Conservation (phyloP, 2,113 vertebrate species). For the Paramormyrops kingsleyae region DNA sequence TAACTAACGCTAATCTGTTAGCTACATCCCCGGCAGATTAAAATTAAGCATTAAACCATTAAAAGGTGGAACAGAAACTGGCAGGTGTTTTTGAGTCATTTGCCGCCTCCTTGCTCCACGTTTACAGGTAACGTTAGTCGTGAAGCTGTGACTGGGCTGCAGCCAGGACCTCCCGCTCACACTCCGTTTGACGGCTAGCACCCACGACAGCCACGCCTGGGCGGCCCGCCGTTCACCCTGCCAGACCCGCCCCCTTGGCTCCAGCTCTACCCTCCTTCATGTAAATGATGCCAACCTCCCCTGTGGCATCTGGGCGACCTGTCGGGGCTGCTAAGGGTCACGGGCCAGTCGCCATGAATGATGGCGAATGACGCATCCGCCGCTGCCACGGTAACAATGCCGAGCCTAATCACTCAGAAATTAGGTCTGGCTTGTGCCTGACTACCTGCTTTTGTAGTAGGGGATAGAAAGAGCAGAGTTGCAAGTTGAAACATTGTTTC, state of each 20-base stretch:
- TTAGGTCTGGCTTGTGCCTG: neutral
- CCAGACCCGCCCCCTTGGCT: neutral
- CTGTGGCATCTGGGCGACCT: neutral
- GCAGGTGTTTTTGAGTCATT: neutral
- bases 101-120: neutral
- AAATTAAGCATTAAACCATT: neutral
- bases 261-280: neutral
- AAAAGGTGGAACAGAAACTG: neutral
- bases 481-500: neutral
- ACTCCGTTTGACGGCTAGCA: neutral
- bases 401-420: neutral
- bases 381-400: neutral
- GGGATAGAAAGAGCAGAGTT: neutral
- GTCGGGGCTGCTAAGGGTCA: neutral
- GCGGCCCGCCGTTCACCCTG: neutral
- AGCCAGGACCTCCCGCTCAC: slow-evolving; percentile 30
- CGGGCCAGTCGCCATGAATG: neutral
- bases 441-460: neutral
- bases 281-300: neutral
- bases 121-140: neutral
- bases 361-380: neutral
- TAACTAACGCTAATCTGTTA: neutral
- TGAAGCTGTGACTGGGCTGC: slow-evolving; percentile 5
- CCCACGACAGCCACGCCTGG: neutral
- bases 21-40: neutral